Evolutionary conservation across 2,797 vertebrate genomes (phyloP), one percentile per base, ranked within the genome.

Genomic region (Cyclopterus lumpus): DNA sequence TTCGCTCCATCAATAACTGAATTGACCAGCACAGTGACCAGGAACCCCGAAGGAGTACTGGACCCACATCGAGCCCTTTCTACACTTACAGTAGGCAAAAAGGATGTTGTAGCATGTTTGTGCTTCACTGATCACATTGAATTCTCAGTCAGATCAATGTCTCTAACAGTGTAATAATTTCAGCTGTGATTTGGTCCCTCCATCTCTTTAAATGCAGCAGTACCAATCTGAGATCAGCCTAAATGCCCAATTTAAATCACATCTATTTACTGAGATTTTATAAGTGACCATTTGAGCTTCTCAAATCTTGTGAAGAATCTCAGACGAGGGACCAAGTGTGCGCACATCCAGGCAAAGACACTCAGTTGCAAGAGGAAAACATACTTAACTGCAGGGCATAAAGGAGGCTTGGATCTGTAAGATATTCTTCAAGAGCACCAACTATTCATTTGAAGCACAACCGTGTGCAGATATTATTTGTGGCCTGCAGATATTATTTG

Each of bases 51-150:
- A 55, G 64, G 60, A 69, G 44, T 28, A 14, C 44, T 28, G 54
- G 68, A 77, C 59, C 76, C 59, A 76, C 57, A 65, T 46, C 48
- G 54, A 71, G 48, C 38, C 72, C 30, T 59, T 78, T 85, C 73
- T 73, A 57, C 67, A 20, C 26, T 34, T 30, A 20, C 14, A 55
- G 38, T 34, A 51, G 12, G 18, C n/a, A 49, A 51, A 55, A 55
- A 22, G 5, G 4, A 40, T 61, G 66, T 55, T 64, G 18, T 18
- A 22, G 75, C 63, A 54, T 44, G 71, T n/a, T 67, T 32, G 62
- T 34, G 46, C 77, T 79, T 73, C 53, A 59, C 53, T 54, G 74
- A 67, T 71, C 54, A 58, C 24, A 71, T 30, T 36, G 9, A 81
- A 66, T 57, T 72, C 58, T 55, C 59, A 49, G 36, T 48, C 42